Evolutionary conservation across 1,140 invertebrate species (phyloP).

Genomic region (Plectrocnemia conspersa): DNA sequence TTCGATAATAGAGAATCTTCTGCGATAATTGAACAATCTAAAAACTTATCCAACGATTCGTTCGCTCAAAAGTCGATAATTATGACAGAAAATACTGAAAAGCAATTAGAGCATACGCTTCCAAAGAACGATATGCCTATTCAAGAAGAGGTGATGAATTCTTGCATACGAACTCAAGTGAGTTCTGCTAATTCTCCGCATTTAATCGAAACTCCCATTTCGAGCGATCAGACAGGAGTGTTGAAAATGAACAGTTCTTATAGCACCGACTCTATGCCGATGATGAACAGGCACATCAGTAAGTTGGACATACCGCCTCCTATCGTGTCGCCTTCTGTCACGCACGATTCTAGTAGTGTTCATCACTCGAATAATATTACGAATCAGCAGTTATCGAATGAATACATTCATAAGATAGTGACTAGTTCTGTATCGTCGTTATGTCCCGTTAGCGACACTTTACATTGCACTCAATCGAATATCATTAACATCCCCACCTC

Average conservation of each 20-base stretch:
- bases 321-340: constrained; percentile 1
- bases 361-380: constrained; percentile 1
- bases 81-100: neutral
- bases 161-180: too few relatives aligned
- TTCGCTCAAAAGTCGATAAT: neutral
- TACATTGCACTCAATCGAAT: constrained; percentile 4
- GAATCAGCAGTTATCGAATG: constrained; percentile 1
- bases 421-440: constrained; percentile 3
- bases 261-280: neutral
- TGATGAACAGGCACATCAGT: neutral
- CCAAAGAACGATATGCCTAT: neutral
- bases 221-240: neutral
- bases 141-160: neutral
- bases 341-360: neutral
- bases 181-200: too few relatives aligned
- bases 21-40: neutral
- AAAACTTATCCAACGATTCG: neutral
- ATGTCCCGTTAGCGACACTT: constrained; percentile 4
- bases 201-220: too few relatives aligned
- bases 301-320: neutral
- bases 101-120: neutral
- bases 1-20: neutral
- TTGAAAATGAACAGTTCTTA: constrained; percentile 8
- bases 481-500: constrained; percentile 5
- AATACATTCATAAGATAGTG: constrained; percentile 15